Evolutionary conservation across 2,797 vertebrate species (phyloP).

Genomic region (Hydrocynus forskahlii): DNA sequence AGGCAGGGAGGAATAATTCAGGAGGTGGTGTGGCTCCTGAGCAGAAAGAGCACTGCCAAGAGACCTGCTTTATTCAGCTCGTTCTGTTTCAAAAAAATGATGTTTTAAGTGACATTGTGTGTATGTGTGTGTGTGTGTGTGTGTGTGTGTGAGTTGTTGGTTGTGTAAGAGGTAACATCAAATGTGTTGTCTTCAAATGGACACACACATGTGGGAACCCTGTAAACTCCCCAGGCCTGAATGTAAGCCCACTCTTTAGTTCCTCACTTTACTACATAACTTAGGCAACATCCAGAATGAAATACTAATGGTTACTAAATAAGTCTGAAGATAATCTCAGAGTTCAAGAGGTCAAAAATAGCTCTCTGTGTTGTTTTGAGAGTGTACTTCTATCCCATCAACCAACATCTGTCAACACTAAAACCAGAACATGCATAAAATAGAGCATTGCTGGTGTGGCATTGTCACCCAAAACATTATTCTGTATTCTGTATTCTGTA

Average conservation of each 20-base stretch:
- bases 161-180: no score
- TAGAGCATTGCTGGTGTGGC: background rate
- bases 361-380: background rate
- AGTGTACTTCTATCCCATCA: constrained; percentile 7
- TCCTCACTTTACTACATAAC: background rate
- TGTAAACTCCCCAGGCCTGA: background rate
- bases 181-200: no score
- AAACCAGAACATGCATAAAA: background rate
- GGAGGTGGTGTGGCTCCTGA: constrained; percentile 36
- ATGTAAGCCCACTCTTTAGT: background rate
- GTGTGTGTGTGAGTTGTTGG: no score
- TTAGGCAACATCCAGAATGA: background rate
- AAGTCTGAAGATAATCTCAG: background rate
- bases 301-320: background rate
- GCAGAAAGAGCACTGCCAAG: constrained; percentile 27
- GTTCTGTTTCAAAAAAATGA: background rate
- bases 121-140: no score
- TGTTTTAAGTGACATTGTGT: background rate
- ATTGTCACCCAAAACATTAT: no score
- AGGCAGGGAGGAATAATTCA: constrained; percentile 56
- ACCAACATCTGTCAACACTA: constrained; percentile 23
- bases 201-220: background rate
- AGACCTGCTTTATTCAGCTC: background rate
- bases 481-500: no score
- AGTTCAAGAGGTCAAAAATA: background rate